Evolutionary conservation across 2,797 vertebrate genomes (phyloP), one percentile per base, ranked within the genome.

Genomic region (Sebastes oblongus): DNA sequence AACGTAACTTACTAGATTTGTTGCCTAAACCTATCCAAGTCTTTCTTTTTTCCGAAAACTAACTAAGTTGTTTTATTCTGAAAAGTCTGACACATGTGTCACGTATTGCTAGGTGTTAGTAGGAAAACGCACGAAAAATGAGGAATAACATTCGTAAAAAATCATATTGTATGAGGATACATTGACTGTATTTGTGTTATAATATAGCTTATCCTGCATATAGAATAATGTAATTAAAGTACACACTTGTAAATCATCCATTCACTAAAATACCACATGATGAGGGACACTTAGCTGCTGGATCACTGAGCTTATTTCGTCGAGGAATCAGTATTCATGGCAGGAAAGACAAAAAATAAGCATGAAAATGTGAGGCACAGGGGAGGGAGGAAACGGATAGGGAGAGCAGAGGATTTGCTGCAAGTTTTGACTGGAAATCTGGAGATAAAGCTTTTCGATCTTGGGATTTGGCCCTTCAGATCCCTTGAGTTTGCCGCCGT

Each of bases 341-440:
- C 10, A 68, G 22, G 5, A 14, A 22, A 12, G 4, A 3, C 46
- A 18, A 30, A 52, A 3, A 25, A 8, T 6, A 12, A 73, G 30
- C 3, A 22, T 29, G 72, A 62, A 22, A 27, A 34, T 62, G 8
- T 2, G 65, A 30, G 12, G 8, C 5, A 3, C 42, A 10, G 46
- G 6, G 27, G 32, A 58, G 29, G 34, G 16, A 59, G 72, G 58
- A 36, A 36, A 7, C 36, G 6, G 52, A 78, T 0, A 8, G 14
- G 3, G 29, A 54, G 64, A 78, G 77, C 1, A 0, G 32, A 55
- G 83, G 88, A 91, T 93, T 92, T 91, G 76, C 77, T 81, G 75
- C 25, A 88, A 75, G 75, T 89, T 90, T 83, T 56, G 30, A 72
- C 81, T 76, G 66, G 36, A 86, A 90, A 92, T 87, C 78, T 87